Evolutionary conservation across 2,113 vertebrate species (phyloP).

Genomic region (Nothocercus nigrocapillus): DNA sequence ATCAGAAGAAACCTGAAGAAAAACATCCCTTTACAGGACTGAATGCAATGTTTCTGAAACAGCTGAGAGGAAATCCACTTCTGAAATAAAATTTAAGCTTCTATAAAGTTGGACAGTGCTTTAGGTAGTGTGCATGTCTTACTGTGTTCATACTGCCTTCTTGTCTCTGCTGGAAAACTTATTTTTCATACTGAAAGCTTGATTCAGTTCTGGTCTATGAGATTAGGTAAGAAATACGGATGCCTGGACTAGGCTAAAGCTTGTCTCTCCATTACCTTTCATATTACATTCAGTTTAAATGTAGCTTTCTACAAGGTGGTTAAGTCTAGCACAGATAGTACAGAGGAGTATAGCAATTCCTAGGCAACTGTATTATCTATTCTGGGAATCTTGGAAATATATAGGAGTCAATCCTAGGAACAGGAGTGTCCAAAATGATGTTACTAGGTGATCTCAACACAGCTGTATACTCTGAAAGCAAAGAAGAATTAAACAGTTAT

Average conservation of each 20-base stretch:
- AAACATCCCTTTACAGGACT: background rate
- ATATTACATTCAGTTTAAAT: background rate
- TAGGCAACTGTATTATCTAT: background rate
- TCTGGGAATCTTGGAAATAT: background rate
- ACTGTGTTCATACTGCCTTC: background rate
- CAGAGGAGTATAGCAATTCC: background rate
- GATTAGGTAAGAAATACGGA: background rate
- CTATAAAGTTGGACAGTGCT: background rate
- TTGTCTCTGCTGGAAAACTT: background rate
- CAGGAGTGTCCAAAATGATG: background rate
- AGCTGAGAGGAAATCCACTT: background rate
- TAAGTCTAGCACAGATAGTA: background rate
- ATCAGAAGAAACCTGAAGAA: background rate
- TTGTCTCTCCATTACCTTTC: background rate
- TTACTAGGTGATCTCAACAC: background rate
- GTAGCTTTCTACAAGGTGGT: background rate
- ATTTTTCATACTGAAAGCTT: background rate
- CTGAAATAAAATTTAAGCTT: background rate
- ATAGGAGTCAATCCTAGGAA: background rate
- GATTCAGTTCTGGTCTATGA: background rate
- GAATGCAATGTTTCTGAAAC: background rate
- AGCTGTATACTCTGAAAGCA: background rate
- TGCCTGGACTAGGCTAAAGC: background rate
- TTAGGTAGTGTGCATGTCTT: background rate
- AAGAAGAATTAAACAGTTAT: background rate